Base-by-base conservation (phyloP, 2,888 invertebrate genomes). In the Dynastes maya region DNA sequence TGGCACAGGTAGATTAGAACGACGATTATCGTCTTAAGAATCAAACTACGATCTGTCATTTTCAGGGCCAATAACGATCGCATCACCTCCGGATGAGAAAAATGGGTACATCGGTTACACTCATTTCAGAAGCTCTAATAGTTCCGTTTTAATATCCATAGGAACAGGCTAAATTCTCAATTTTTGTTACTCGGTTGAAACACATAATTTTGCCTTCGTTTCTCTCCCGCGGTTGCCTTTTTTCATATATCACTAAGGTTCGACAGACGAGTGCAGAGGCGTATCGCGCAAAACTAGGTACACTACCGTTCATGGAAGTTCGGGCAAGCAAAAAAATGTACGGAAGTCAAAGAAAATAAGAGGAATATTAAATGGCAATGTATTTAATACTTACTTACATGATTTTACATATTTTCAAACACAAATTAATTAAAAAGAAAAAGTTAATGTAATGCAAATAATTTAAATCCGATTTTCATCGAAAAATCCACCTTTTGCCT, bases 191-290 rank as follows among this genome's bases (percentile, higher is more conserved):
- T 37, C 53, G 16, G 51, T 6, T 53, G 29, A n/a, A 51, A 51
- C 29, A 40, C 37, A 53, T 0, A 37, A 37, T 37, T 37, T 6
- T 37, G 4, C 37, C 40, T 45, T 27, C 51, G 49, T 11, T 29
- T 64, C 64, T 22, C 63, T 76, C 51, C n/a, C 16, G 64, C 22
- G 55, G 76, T 82, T 80, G 81, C 82, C 37, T 72, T 82, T 81
- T 82, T 76, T 64, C 67, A 22, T 22, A 22, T 22, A 22, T 22
- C 22, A 22, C 0, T 22, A 22, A 22, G 22, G 22, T 22, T 22
- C 22, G 22, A 22, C 22, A 22, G 22, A 22, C 22, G 22, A 22
- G 22, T 22, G 22, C 22, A 22, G 22, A 22, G 0, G 22, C 22
- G 22, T 22, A 22, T 22, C 22, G 22, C 22, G 22, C 22, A 22